These are phyloP conservation scores for Eptesicus fuscus DNA, from an alignment of 2,113 vertebrate genomes.

Conservation along the genomic window DNA sequence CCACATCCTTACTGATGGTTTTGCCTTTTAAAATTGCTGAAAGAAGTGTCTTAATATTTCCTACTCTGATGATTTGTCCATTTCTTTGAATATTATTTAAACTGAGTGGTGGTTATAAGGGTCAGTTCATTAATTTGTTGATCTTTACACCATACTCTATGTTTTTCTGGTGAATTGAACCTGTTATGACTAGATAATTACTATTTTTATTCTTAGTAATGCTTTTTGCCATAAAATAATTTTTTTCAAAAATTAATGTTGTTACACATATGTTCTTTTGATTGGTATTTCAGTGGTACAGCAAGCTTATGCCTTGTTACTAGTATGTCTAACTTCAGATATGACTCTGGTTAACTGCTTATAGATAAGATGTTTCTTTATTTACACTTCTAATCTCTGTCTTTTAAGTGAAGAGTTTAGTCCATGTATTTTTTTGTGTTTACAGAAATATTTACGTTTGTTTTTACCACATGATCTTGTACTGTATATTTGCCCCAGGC, in stretches of 20 bases:
- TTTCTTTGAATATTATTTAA: slow-evolving; percentile 13
- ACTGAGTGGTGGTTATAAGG: background rate
- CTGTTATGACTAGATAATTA: background rate
- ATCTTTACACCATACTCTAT: background rate
- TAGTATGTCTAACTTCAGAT: background rate
- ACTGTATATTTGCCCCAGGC: background rate
- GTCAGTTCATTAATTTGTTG: background rate
- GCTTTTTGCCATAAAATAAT: background rate
- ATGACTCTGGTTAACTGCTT: background rate
- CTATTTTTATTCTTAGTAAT: background rate
- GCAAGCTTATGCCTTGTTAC: background rate
- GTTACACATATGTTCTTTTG: background rate
- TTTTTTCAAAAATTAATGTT: background rate
- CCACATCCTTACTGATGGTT: background rate
- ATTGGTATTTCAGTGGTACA: background rate
- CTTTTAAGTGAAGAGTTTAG: background rate
- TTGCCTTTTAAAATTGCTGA: background rate
- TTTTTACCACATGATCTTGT: background rate
- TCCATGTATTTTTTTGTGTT: background rate
- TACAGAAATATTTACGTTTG: background rate
- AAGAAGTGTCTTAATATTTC: background rate
- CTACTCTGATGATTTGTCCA: background rate
- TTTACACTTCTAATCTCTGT: background rate
- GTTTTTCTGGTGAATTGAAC: background rate
- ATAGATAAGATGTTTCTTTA: background rate